These are phyloP conservation scores for Melopsittacus undulatus DNA, from an alignment of 2,797 vertebrate species.

Conservation along the genomic window DNA sequence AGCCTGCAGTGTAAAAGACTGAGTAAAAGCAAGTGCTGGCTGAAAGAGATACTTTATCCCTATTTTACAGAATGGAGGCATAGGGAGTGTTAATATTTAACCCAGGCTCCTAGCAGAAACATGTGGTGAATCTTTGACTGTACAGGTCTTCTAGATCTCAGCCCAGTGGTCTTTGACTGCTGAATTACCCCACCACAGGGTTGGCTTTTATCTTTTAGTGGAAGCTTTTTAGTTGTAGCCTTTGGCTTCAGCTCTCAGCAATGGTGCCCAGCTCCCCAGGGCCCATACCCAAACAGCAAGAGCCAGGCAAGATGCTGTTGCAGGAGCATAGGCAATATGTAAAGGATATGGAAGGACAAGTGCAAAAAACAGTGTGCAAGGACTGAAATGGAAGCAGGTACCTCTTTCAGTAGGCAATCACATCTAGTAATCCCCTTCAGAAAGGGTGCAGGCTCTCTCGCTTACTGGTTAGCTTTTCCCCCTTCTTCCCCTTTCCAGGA, in stretches of 20 bases:
- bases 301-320: neutral
- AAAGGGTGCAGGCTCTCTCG: neutral
- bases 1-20: neutral
- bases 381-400: neutral
- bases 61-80: neutral
- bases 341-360: neutral
- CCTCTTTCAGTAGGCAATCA: neutral
- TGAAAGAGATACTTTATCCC: neutral
- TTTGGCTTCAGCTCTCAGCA: neutral
- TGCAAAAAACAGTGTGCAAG: neutral
- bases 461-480: neutral
- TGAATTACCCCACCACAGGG: neutral
- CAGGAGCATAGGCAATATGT: neutral
- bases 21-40: neutral
- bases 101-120: neutral
- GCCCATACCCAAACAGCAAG: accelerated
- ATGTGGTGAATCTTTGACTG: neutral
- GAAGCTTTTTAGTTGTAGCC: neutral
- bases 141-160: neutral
- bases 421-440: neutral
- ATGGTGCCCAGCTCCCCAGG: neutral
- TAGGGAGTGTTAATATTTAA: neutral
- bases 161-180: neutral
- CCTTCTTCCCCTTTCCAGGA: neutral
- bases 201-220: neutral